Conservation (phyloP, 2,888 invertebrate genomes). For the Carpatolechia fugitivella region DNA sequence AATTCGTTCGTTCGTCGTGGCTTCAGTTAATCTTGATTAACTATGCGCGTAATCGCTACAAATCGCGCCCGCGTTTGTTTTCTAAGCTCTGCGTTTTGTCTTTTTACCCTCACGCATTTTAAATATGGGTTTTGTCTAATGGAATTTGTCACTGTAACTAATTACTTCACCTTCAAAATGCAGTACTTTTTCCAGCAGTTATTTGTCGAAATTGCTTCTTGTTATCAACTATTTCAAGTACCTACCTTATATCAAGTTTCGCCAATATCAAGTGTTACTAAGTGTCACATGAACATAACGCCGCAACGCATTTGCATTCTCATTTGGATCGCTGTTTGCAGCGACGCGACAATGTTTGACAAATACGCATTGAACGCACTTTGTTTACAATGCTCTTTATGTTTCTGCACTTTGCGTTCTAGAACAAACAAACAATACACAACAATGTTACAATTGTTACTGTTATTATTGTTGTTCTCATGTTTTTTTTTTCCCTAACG, state of each 20-base stretch:
- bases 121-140: too few species aligned
- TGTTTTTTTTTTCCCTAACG: too few species aligned
- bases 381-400: conserved; percentile 13
- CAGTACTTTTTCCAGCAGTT: too few species aligned
- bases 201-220: too few species aligned
- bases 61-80: conserved; percentile 47
- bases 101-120: neutral
- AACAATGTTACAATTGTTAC: too few species aligned
- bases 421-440: too few species aligned
- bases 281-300: neutral
- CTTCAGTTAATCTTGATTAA: conserved; percentile 60
- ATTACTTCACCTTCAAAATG: too few species aligned
- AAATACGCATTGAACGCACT: conserved; percentile 18
- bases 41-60: conserved; percentile 56
- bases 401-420: neutral
- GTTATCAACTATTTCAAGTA: too few species aligned
- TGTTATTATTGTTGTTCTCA: too few species aligned
- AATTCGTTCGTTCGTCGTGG: conserved; percentile 22
- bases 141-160: neutral
- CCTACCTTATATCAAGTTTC: too few species aligned
- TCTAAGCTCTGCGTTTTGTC: conserved; percentile 23
- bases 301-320: conserved; percentile 41
- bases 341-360: conserved; percentile 10
- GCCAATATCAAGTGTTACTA: too few species aligned
- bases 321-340: conserved; percentile 35